Percentiles rank a stretch among this genome's conserved stretches.
phyloP scores from a whole-genome alignment of 2,888 invertebrate species.

The Tubulanus polymorphus region DNA sequence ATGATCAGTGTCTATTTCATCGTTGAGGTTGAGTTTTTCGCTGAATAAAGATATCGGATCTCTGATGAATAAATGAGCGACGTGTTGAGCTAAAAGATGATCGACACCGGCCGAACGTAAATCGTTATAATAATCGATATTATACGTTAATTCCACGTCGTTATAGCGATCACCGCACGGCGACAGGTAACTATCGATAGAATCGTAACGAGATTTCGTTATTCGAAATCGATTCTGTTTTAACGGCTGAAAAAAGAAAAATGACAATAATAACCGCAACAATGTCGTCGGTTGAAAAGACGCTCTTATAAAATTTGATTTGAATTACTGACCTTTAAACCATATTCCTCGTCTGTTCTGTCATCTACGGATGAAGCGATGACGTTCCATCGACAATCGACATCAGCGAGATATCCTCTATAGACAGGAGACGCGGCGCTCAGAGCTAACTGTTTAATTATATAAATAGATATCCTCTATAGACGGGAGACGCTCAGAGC shows the following conservation, averaged over 20 bases:
- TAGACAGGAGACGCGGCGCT: conserved; percentile 95
- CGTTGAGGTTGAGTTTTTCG: conserved; percentile 92
- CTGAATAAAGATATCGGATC: conserved; percentile 93
- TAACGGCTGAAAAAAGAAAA: conserved; percentile 48
- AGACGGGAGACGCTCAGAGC: conserved; percentile 90
- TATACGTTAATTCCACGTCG: conserved; percentile 73
- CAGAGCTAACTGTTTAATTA: conserved; percentile 73
- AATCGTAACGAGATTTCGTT: conserved; percentile 91
- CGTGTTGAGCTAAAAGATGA: conserved; percentile 85
- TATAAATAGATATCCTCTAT: conserved; percentile 73
- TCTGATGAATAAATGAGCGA: conserved; percentile 96
- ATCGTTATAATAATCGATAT: background rate
- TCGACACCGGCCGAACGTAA: conserved; percentile 69
- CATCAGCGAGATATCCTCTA: conserved; percentile 88
- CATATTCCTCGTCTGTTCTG: conserved; percentile 86
- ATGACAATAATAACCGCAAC: background rate
- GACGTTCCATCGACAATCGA: conserved; percentile 97
- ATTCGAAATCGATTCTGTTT: conserved; percentile 45
- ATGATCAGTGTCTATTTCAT: conserved; percentile 90
- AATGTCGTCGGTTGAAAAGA: no score
- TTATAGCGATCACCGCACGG: conserved; percentile 85
- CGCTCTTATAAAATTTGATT: background rate
- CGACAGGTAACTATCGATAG: conserved; percentile 94
- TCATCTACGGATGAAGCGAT: conserved; percentile 95
- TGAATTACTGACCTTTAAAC: conserved; percentile 57